These are phyloP conservation scores for Pteria penguin DNA, from an alignment of 2,888 invertebrate species.

Conservation along the genomic window DNA sequence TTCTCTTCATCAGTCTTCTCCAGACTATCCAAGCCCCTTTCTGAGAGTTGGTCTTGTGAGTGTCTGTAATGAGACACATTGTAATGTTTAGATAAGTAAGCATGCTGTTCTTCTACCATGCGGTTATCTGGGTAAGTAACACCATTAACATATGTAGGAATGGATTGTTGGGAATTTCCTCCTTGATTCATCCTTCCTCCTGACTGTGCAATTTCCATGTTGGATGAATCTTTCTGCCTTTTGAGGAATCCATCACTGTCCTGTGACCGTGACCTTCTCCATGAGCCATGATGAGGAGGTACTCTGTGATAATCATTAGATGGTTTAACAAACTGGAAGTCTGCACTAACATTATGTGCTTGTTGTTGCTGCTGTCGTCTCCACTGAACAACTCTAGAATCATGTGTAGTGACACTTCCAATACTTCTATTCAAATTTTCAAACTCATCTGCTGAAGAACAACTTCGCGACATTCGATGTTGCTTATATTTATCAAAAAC, in stretches of 20 bases:
- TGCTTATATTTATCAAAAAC: slow-evolving; percentile 7
- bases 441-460: slow-evolving; percentile 35
- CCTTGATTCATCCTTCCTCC: not conserved
- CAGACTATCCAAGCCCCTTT: not conserved
- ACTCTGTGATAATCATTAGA: slow-evolving; percentile 23
- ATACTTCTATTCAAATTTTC: slow-evolving; percentile 15
- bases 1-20: slow-evolving; percentile 11
- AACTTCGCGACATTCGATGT: slow-evolving; percentile 35
- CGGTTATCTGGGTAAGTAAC: slow-evolving; percentile 22
- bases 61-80: not conserved
- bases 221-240: slow-evolving; percentile 65
- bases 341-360: slow-evolving; percentile 10
- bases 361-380: slow-evolving; percentile 18
- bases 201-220: slow-evolving; percentile 59
- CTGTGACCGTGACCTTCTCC: slow-evolving; percentile 87
- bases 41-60: not conserved
- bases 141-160: slow-evolving; percentile 23
- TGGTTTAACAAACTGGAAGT: slow-evolving; percentile 35
- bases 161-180: slow-evolving; percentile 10
- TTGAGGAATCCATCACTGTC: slow-evolving; percentile 66
- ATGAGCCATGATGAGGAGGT: slow-evolving; percentile 62
- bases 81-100: not conserved
- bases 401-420: slow-evolving; percentile 16
- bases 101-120: slow-evolving; percentile 19
- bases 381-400: slow-evolving; percentile 29